Conservation (phyloP, 2,888 invertebrate species). For the Rugalucina vietnamica region DNA sequence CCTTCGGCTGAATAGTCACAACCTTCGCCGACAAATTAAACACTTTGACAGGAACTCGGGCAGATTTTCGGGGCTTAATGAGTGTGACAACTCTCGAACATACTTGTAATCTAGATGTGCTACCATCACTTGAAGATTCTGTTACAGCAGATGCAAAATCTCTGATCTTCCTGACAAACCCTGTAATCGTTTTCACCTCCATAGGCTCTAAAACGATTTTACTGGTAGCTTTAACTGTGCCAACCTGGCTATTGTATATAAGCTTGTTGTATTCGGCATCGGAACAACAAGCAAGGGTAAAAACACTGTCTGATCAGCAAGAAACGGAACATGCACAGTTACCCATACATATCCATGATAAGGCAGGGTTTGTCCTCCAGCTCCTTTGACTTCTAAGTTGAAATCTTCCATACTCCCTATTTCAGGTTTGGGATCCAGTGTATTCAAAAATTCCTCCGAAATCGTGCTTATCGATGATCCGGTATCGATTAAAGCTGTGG, state of each 20-base stretch:
- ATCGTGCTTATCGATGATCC: too few species aligned
- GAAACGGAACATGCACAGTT: background rate
- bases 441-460: background rate
- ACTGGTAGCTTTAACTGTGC: background rate
- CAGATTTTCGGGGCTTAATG: background rate
- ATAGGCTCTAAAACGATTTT: background rate
- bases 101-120: background rate
- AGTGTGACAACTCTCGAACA: background rate
- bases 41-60: background rate
- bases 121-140: background rate
- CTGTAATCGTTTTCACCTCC: background rate
- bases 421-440: slow-evolving; percentile 16
- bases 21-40: background rate
- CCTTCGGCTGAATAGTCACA: background rate
- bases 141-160: background rate
- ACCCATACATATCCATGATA: slow-evolving; percentile 18
- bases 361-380: slow-evolving; percentile 14
- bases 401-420: slow-evolving; percentile 5
- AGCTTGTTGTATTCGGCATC: slow-evolving; percentile 2
- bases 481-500: slow-evolving; percentile 12
- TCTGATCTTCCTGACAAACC: background rate
- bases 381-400: slow-evolving; percentile 1
- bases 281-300: slow-evolving; percentile 16
- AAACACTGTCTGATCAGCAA: background rate
- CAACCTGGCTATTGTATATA: too few species aligned